Evolutionary conservation across 2,888 invertebrate genomes (phyloP).

Genomic region (Drosophila robusta): DNA sequence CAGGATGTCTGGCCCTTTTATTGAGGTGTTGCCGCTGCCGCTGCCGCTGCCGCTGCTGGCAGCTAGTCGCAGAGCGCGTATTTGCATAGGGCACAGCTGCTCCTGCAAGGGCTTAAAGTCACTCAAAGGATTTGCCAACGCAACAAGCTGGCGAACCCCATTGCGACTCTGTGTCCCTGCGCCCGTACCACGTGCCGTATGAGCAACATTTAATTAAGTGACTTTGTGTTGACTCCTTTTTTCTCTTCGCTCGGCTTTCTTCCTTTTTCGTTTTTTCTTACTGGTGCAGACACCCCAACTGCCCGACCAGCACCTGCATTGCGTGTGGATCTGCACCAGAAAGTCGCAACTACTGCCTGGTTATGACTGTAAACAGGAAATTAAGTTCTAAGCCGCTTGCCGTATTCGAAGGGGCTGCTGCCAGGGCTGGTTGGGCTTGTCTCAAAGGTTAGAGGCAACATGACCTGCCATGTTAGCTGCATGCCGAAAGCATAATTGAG

Average conservation of each 20-base stretch:
- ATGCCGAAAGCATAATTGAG: constrained; percentile 65
- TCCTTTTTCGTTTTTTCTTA: constrained; percentile 2
- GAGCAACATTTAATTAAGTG: constrained; percentile 72
- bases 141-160: constrained; percentile 21
- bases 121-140: constrained; percentile 62
- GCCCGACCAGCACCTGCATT: constrained; percentile 15
- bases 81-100: constrained; percentile 51
- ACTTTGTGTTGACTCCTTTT: constrained; percentile 44
- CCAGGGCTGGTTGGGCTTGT: not conserved
- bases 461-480: constrained; percentile 43
- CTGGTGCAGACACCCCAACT: not conserved
- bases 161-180: not conserved
- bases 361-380: constrained; percentile 68
- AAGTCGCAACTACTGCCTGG: constrained; percentile 32
- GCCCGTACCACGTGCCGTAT: constrained; percentile 51
- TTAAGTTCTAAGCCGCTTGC: constrained; percentile 63
- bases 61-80: constrained; percentile 30
- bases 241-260: not conserved
- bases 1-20: constrained; percentile 40
- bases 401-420: constrained; percentile 6
- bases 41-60: constrained; percentile 16
- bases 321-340: constrained; percentile 23
- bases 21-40: constrained; percentile 46
- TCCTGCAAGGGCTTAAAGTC: constrained; percentile 54
- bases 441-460: constrained; percentile 24